A percentile compares a stretch with the other conserved stretches of the same genome.
These are phyloP conservation scores for Pseudorhiza aurosa DNA, from an alignment of 30 jellyfish, hydroid and myxozoan genomes.

Conservation along the genomic window DNA sequence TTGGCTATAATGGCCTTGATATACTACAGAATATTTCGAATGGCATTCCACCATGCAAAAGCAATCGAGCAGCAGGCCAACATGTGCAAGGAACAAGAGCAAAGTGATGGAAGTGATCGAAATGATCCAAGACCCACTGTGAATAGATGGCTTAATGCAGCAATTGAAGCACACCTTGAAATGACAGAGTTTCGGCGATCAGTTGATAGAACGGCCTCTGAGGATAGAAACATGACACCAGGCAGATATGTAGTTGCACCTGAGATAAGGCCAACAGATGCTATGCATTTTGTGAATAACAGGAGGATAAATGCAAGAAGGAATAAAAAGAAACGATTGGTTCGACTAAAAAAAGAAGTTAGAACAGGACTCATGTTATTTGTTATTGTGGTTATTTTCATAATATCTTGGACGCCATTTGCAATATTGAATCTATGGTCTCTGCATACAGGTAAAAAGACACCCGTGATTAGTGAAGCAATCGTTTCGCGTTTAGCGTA, in stretches of 20 bases:
- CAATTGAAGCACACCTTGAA: neutral
- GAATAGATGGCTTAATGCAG: slow-evolving; percentile 22
- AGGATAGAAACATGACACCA: neutral
- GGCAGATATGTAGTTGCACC: neutral
- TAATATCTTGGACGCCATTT: slow-evolving; percentile 69
- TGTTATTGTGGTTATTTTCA: slow-evolving; percentile 48
- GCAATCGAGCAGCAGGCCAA: slow-evolving; percentile 42
- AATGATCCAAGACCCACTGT: neutral
- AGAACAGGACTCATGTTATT: slow-evolving; percentile 50
- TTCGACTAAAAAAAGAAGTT: slow-evolving; percentile 38
- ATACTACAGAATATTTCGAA: slow-evolving; percentile 47
- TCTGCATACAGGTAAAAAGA: slow-evolving; percentile 40
- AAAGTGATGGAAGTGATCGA: neutral
- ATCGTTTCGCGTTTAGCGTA: slow-evolving; percentile 67
- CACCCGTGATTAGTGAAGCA: slow-evolving; percentile 47
- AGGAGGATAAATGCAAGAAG: neutral
- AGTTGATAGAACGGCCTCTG: neutral
- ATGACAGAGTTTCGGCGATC: neutral
- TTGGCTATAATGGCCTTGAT: slow-evolving; percentile 48
- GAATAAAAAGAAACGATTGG: neutral
- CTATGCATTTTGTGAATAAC: neutral
- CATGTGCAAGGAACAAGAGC: neutral
- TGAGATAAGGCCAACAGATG: neutral
- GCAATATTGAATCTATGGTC: slow-evolving; percentile 65
- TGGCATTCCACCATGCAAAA: slow-evolving; percentile 51